Evolutionary conservation across 2,113 vertebrate species (phyloP), one percentile per base, ranked within the genome.

Genomic region (Oryzias curvinotus): DNA sequence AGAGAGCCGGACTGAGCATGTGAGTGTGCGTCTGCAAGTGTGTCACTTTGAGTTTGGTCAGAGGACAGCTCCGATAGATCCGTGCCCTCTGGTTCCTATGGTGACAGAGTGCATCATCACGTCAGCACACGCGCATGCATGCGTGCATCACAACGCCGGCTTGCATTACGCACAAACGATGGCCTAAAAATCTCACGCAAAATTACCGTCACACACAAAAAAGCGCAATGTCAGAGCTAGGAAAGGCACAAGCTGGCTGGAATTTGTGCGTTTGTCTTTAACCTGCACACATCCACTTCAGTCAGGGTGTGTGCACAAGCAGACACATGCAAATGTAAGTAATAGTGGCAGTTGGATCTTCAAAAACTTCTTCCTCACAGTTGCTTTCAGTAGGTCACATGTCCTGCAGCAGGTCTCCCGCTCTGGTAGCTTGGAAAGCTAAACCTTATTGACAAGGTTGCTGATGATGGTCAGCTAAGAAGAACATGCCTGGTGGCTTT

Each of bases 71-170:
- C 74, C 70, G 73, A 86, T 81, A 82, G 81, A 81, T 69, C 53
- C 52, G 45, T 87, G 77, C 86, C 87, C 88, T 77, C 75, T 86
- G 85, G 87, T 95, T 95, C 90, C 87, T 84, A 68, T 89, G 70
- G 81, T 93, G 95, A 95, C 94, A 95, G 90, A 88, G 91, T 89
- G 91, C 93, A 92, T 95, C 92, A 92, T 93, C 93, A 82, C 77
- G 85, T 88, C 81, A 90, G 90, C 83, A 82, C 43, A 72, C 62
- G 52, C 68, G 73, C 30, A 12, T 30, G 7, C 16, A 6, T 50
- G 64, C 69, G 53, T 48, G 54, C 69, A 68, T 65, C 62, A 71
- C 63, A 59, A 82, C 78, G 86, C 84, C 86, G 87, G 69, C 70
- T 70, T 85, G 81, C 60, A 88, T 89, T 83, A 89, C 58, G 59